Conservation (phyloP, 2,888 invertebrate species). For the Tipula confusa region DNA sequence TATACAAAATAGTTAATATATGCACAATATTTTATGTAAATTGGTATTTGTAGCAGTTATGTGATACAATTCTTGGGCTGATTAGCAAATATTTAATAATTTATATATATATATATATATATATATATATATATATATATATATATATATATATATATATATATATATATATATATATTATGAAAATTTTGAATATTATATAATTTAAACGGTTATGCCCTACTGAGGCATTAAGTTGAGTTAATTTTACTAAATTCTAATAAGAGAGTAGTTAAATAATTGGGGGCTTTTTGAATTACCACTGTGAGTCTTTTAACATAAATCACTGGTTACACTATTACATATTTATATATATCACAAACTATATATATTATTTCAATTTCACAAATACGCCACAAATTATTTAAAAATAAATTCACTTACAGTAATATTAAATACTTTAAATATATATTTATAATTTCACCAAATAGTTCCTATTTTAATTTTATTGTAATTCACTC, state of each 20-base stretch:
- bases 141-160: no score
- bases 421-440: neutral
- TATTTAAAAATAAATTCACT: neutral
- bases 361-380: neutral
- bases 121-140: neutral
- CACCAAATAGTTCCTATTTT: neutral
- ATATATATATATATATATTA: no score
- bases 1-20: no score
- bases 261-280: no score
- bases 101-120: neutral
- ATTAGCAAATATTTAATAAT: neutral
- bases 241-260: no score
- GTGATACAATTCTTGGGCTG: neutral
- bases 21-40: neutral
- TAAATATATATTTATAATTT: neutral
- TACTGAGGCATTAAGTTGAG: no score
- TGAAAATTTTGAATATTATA: no score
- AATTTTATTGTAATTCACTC: neutral
- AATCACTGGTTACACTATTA: neutral
- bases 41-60: neutral
- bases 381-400: neutral
- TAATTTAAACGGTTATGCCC: no score
- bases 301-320: neutral
- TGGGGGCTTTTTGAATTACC: neutral
- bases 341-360: neutral